A percentile compares a stretch with the other conserved stretches of the same genome.
Conservation (phyloP, 1,140 invertebrate genomes). For the Ceratosolen fusciceps region DNA sequence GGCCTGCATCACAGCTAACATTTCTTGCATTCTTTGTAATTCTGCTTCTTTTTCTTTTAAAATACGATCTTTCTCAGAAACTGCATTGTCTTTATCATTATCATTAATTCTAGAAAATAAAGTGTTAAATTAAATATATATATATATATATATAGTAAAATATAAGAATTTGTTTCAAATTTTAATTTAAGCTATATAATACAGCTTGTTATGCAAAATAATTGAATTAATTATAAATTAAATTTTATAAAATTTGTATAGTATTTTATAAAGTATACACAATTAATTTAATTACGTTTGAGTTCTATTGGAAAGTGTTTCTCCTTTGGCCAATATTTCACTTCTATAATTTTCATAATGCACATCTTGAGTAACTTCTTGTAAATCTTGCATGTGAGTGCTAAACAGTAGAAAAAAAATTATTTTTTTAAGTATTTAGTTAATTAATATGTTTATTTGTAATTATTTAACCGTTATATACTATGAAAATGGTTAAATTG, state of each 20-base stretch:
- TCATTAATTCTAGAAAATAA: slow-evolving; percentile 62
- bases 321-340: slow-evolving; percentile 86
- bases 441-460: too few species aligned
- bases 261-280: too few species aligned
- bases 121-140: too few species aligned
- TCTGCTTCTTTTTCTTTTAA: slow-evolving; percentile 92
- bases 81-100: slow-evolving; percentile 66
- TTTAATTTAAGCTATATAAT: too few species aligned
- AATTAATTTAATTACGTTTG: slow-evolving; percentile 74
- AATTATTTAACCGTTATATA: too few species aligned
- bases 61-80: slow-evolving; percentile 85
- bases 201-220: too few species aligned
- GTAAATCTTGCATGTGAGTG: slow-evolving; percentile 96
- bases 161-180: too few species aligned
- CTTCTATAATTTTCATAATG: slow-evolving; percentile 98
- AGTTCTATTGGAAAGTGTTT: slow-evolving; percentile 78
- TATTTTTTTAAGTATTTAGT: too few species aligned
- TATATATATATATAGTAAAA: background rate
- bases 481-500: too few species aligned
- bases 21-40: slow-evolving; percentile 93
- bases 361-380: slow-evolving; percentile 95
- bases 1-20: slow-evolving; percentile 94
- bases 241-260: too few species aligned
- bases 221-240: too few species aligned
- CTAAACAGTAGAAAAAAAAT: slow-evolving; percentile 67